These are phyloP conservation scores for Mastacembelus armatus DNA, from an alignment of 2,797 vertebrate species.

Conservation along the genomic window DNA sequence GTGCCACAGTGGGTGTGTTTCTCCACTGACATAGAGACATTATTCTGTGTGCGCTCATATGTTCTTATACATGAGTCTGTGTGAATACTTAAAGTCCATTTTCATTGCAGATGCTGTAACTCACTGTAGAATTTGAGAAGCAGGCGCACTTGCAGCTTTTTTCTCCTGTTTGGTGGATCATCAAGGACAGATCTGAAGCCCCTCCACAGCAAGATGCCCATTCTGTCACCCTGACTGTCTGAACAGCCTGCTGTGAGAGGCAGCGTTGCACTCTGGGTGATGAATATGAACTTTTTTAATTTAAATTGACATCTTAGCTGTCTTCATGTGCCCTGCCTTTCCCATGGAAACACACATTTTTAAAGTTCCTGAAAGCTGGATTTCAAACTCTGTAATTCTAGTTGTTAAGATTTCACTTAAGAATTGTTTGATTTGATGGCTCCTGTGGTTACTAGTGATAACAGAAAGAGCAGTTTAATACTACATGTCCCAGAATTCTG, in stretches of 20 bases:
- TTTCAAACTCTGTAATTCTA: background rate
- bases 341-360: background rate
- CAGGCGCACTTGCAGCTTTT: slow-evolving; percentile 2
- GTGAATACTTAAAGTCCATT: slow-evolving; percentile 56
- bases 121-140: slow-evolving; percentile 25
- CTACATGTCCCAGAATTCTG: too few species aligned
- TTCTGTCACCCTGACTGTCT: slow-evolving; percentile 7
- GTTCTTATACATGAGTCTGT: slow-evolving; percentile 49
- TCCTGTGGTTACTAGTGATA: too few species aligned
- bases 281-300: slow-evolving; percentile 47
- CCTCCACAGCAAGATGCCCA: background rate
- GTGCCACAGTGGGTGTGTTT: slow-evolving; percentile 35
- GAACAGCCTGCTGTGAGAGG: slow-evolving; percentile 25
- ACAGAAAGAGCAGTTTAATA: too few species aligned
- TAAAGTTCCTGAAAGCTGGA: background rate
- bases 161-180: slow-evolving; percentile 12
- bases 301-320: slow-evolving; percentile 10
- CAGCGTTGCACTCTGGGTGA: slow-evolving; percentile 16
- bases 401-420: background rate
- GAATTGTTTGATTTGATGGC: too few species aligned
- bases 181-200: slow-evolving; percentile 50
- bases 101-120: slow-evolving; percentile 39
- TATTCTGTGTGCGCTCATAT: slow-evolving; percentile 22
- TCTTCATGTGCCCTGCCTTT: slow-evolving; percentile 15
- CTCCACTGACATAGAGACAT: slow-evolving; percentile 14